Evolutionary conservation across 2,113 vertebrate genomes (phyloP).

Genomic region (Anguilla rostrata): DNA sequence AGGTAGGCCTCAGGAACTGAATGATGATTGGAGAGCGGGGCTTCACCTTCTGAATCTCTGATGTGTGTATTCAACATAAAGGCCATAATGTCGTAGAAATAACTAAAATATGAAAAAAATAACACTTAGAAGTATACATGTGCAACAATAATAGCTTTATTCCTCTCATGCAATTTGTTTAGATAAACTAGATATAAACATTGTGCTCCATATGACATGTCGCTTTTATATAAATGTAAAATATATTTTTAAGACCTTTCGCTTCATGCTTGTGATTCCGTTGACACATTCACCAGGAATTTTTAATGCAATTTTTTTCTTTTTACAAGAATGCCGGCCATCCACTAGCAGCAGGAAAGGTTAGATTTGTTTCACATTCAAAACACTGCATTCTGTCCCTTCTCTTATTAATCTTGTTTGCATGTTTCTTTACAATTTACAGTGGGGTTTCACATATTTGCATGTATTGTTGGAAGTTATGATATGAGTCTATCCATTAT

Average conservation of each 20-base stretch:
- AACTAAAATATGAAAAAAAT: constrained; percentile 10
- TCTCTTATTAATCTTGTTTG: constrained; percentile 20
- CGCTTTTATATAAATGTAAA: constrained; percentile 32
- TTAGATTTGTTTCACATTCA: constrained; percentile 36
- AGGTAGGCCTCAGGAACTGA: too few species aligned
- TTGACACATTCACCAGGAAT: constrained; percentile 30
- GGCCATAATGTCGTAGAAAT: too few species aligned
- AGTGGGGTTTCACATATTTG: neutral
- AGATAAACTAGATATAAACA: constrained; percentile 27
- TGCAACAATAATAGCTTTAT: constrained; percentile 33
- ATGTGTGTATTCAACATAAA: too few species aligned
- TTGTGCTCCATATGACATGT: constrained; percentile 15
- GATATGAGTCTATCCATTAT: neutral
- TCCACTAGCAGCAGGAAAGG: constrained; percentile 22
- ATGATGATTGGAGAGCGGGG: too few species aligned
- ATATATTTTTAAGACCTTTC: constrained; percentile 52
- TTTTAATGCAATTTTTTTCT: constrained; percentile 25
- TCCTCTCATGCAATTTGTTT: constrained; percentile 29
- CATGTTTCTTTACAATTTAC: constrained; percentile 22
- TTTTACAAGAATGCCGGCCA: neutral
- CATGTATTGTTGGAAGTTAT: constrained; percentile 4
- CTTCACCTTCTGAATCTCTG: too few species aligned
- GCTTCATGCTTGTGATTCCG: constrained; percentile 29
- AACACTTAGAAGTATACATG: constrained; percentile 20
- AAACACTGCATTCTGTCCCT: constrained; percentile 16